phyloP scores from a whole-genome alignment of 2,888 invertebrate species.

The Mimachlamys varia region DNA sequence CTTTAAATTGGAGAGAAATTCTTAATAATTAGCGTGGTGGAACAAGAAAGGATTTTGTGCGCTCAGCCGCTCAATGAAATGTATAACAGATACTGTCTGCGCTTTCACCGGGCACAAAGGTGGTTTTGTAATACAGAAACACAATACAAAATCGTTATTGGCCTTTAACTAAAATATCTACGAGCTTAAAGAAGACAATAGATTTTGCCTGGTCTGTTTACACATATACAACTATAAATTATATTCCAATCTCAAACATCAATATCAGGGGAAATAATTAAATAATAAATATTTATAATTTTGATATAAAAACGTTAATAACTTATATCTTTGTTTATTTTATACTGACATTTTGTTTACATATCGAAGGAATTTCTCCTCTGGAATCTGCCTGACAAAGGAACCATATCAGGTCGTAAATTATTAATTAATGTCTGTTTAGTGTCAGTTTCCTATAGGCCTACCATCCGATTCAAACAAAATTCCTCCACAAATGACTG shows the following conservation, averaged over 20 bases:
- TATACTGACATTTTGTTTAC: not conserved
- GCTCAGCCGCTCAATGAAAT: not conserved
- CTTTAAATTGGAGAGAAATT: constrained; percentile 12
- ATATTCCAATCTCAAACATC: not conserved
- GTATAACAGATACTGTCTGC: not conserved
- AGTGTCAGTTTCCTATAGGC: not conserved
- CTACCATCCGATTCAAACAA: not conserved
- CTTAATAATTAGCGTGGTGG: not conserved
- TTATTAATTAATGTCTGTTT: constrained; percentile 24
- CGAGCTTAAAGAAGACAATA: not conserved
- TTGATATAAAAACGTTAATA: not conserved
- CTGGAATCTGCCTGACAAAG: not conserved
- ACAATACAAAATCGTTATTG: not conserved
- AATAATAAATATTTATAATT: not conserved
- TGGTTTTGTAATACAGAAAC: constrained; percentile 12
- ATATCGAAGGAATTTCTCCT: not conserved
- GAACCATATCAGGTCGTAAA: not conserved
- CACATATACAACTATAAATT: not conserved
- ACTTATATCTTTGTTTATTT: not conserved
- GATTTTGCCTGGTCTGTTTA: not conserved
- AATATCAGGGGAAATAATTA: not conserved
- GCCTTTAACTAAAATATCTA: not conserved
- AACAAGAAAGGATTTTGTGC: not conserved
- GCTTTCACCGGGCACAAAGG: not conserved
- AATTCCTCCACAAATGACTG: not conserved